These are phyloP conservation scores for Corydoras sp. DNA, from an alignment of 2,113 vertebrate species.

Conservation along the genomic window DNA sequence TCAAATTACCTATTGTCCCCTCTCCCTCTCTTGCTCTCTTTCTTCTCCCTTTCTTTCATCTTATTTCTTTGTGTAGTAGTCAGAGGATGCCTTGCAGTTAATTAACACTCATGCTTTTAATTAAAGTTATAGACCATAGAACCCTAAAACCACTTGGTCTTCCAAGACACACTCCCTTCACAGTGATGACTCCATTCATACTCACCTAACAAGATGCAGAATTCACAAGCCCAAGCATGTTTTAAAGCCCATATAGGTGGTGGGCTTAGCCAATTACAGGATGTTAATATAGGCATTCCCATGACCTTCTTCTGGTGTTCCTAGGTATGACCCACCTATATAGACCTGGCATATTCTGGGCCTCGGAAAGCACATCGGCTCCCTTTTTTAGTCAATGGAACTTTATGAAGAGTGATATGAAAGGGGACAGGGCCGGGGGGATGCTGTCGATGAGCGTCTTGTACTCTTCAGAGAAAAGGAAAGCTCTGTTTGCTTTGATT, in stretches of 20 bases:
- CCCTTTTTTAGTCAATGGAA: conserved; percentile 66
- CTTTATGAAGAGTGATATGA: conserved; percentile 73
- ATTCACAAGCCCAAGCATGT: conserved; percentile 5
- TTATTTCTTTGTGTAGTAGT: conserved; percentile 49
- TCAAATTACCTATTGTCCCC: conserved; percentile 59
- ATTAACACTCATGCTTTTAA: conserved; percentile 65
- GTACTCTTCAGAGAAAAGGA: conserved; percentile 65
- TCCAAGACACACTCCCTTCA: conserved; percentile 32
- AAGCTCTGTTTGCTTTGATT: conserved; percentile 73
- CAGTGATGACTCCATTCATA: conserved; percentile 9
- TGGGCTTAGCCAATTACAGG: conserved; percentile 67
- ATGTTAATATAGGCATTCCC: conserved; percentile 65
- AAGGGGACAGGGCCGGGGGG: conserved; percentile 63
- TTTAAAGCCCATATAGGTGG: conserved; percentile 58
- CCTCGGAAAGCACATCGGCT: conserved; percentile 57
- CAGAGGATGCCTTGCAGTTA: conserved; percentile 59
- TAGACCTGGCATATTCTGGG: conserved; percentile 51
- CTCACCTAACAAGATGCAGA: conserved; percentile 30
- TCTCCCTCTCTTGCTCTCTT: conserved; percentile 41
- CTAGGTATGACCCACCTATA: conserved; percentile 67
- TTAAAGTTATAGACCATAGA: conserved; percentile 57
- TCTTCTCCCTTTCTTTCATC: conserved; percentile 30
- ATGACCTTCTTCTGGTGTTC: conserved; percentile 70
- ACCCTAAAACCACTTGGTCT: conserved; percentile 52
- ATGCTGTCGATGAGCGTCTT: conserved; percentile 56